Evolutionary conservation across 2,888 invertebrate genomes (phyloP), one percentile per base, ranked within the genome.

Genomic region (Epiblema foenella): DNA sequence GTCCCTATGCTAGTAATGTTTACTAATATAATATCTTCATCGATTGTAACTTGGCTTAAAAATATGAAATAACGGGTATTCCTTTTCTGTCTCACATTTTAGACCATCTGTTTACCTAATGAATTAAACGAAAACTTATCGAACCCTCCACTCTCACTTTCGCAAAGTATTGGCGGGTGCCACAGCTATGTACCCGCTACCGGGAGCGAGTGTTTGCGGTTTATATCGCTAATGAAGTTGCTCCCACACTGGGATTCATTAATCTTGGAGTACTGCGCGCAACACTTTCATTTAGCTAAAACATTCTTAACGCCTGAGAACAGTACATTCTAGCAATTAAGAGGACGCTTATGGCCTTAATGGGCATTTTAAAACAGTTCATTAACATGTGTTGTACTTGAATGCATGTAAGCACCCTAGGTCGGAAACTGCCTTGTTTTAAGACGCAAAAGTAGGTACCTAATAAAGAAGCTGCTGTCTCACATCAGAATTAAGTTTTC

Each of bases 161-260:
- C 10, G 18, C 59, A 70, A 66, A 42, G 58, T 68, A 66, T 64
- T 65, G 18, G 10, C 24, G 29, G 64, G 33, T 63, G 39, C 62
- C 56, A 20, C 54, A 24, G 15, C 51, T 49, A 20, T 51, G 59
- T 49, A 20, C 37, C 51, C 46, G 46, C 54, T 56, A 51, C 65
- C 64, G 51, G 42, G 64, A 69, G 52, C 62, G 68, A 69, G 51
- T 69, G 64, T 69, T 60, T 81, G 77, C 78, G 81, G 78, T 66
- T 75, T 74, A 75, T 70, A 76, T 73, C 83, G 79, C 80, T 87
- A 86, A 87, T 84, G 86, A 88, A 86, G 80, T 80, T 77, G 75
- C 78, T 79, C 77, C 73, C 77, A 75, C 76, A 77, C 81, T 78
- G 78, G 80, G 81, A 84, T 83, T 88, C 85, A 88, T 88, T 88